Evolutionary conservation across 2,888 invertebrate species (phyloP).

Genomic region (Crepidodera aurea): DNA sequence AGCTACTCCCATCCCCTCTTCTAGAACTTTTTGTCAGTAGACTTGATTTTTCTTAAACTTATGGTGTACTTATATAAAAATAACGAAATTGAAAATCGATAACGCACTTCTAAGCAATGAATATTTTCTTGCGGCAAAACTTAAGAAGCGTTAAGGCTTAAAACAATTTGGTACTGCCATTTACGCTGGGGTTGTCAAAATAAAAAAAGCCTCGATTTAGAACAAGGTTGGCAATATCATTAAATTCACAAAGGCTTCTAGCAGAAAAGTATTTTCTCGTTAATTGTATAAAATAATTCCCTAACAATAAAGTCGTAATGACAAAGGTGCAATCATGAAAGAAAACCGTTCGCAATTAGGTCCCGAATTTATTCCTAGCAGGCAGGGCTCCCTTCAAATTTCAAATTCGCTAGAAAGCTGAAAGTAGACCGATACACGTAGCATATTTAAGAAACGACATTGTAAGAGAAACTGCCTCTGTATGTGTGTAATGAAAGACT

Average conservation of each 20-base stretch:
- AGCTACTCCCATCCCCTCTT: too few relatives aligned
- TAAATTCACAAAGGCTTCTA: not conserved
- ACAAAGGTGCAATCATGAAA: slow-evolving; percentile 45
- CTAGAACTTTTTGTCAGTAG: too few relatives aligned
- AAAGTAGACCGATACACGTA: slow-evolving; percentile 53
- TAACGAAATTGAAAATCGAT: too few relatives aligned
- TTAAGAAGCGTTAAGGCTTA: too few relatives aligned
- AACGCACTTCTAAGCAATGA: too few relatives aligned
- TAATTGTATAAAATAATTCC: slow-evolving; percentile 22
- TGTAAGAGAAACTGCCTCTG: slow-evolving; percentile 49
- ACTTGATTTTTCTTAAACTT: too few relatives aligned
- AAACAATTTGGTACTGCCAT: too few relatives aligned
- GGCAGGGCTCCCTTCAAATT: slow-evolving; percentile 39
- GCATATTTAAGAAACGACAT: slow-evolving; percentile 58
- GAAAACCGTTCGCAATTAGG: slow-evolving; percentile 37
- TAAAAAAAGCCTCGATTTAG: not conserved
- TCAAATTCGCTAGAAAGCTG: slow-evolving; percentile 38
- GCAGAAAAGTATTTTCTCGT: not conserved
- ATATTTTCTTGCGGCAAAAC: too few relatives aligned
- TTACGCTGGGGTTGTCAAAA: too few relatives aligned
- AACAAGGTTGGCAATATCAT: not conserved
- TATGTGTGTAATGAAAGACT: slow-evolving; percentile 61
- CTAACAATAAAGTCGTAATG: slow-evolving; percentile 44
- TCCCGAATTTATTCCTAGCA: slow-evolving; percentile 38
- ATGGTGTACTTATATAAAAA: too few relatives aligned